These are phyloP conservation scores for Hydrochoerus hydrochaeris DNA, from an alignment of 2,113 vertebrate genomes.

Conservation along the genomic window DNA sequence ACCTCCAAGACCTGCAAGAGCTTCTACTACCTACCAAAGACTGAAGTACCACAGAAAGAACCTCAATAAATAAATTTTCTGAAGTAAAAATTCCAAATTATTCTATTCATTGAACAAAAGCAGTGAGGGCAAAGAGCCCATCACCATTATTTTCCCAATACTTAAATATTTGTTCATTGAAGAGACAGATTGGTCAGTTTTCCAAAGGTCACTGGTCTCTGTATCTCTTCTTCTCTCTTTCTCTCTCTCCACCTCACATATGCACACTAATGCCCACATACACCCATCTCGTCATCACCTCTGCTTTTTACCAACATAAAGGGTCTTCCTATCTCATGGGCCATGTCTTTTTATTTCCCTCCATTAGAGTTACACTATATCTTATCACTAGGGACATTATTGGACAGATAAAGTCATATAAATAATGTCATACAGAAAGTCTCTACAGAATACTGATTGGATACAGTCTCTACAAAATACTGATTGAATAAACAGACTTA, in stretches of 20 bases:
- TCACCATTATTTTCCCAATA: not conserved
- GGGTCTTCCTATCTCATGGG: not conserved
- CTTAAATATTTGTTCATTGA: not conserved
- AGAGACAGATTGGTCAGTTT: not conserved
- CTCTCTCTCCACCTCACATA: not conserved
- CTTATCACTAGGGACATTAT: not conserved
- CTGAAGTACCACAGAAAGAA: not conserved
- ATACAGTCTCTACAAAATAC: conserved; percentile 30
- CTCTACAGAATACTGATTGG: not conserved
- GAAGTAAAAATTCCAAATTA: not conserved
- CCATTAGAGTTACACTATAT: not conserved
- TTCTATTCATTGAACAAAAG: not conserved
- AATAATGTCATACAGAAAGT: not conserved
- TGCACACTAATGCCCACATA: not conserved
- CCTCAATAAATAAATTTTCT: not conserved
- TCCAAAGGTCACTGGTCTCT: not conserved
- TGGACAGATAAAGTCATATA: not conserved
- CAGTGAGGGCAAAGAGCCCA: not conserved
- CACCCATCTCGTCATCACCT: not conserved
- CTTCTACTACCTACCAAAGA: not conserved
- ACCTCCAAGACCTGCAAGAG: not conserved
- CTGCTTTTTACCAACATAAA: not conserved
- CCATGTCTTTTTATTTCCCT: not conserved
- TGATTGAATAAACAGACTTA: not conserved
- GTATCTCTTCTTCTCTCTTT: not conserved